phyloP scores from a whole-genome alignment of 64 coral and sea anemone genomes.

The Stylophora pistillata region DNA sequence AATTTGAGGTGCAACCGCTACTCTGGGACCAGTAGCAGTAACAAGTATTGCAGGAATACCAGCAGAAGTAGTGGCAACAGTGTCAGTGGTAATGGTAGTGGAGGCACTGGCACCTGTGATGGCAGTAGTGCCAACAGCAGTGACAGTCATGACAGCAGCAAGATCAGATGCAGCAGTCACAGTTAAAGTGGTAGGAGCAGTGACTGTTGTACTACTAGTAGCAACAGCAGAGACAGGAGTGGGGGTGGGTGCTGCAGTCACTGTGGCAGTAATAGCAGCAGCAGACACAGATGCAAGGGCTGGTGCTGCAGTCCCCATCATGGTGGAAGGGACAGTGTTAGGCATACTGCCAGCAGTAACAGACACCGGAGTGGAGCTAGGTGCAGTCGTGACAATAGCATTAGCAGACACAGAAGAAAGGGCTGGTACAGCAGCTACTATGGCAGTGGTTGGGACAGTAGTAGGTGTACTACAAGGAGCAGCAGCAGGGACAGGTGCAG shows the following conservation, averaged over 20 bases:
- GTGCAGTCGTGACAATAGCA: not conserved
- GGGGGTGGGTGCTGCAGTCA: not conserved
- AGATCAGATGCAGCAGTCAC: not conserved
- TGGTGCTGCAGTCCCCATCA: too few relatives aligned
- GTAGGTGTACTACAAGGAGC: not conserved
- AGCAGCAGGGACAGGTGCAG: not conserved
- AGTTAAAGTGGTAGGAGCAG: slow-evolving; percentile 1
- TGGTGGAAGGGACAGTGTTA: too few relatives aligned
- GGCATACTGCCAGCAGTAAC: too few relatives aligned
- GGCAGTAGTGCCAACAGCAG: not conserved
- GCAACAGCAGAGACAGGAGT: not conserved
- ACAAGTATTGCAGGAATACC: too few relatives aligned
- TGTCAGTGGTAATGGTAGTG: not conserved
- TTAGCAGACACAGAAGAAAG: not conserved
- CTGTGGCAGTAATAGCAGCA: not conserved
- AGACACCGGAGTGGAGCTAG: not conserved
- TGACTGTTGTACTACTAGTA: not conserved
- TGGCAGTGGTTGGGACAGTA: not conserved
- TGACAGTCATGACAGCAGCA: not conserved
- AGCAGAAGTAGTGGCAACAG: too few relatives aligned
- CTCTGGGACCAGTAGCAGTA: too few relatives aligned
- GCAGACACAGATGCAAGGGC: not conserved
- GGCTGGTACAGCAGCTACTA: too few relatives aligned
- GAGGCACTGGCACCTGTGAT: not conserved
- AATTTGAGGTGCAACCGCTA: too few relatives aligned